Evolutionary conservation across 2,113 vertebrate species (phyloP).

Genomic region (Alligator sinensis): DNA sequence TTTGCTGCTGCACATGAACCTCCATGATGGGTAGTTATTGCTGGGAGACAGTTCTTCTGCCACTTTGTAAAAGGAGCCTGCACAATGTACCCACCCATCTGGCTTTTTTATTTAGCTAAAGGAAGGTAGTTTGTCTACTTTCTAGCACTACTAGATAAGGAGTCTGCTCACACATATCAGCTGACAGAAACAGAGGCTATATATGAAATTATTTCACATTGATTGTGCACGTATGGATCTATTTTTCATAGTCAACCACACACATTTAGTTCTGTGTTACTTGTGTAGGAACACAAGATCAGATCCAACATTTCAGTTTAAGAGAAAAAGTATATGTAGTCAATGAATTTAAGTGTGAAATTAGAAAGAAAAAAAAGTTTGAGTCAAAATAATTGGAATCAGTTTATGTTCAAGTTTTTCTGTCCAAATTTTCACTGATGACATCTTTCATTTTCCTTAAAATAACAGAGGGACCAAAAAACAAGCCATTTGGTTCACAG

Average conservation of each 20-base stretch:
- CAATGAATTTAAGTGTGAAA: not conserved
- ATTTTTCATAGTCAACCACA: not conserved
- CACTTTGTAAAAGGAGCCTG: not conserved
- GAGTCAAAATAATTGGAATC: not conserved
- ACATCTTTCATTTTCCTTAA: not conserved
- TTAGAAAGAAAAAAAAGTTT: conserved; percentile 2
- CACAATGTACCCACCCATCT: not conserved
- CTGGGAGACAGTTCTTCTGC: not conserved
- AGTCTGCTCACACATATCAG: not conserved
- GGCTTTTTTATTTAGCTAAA: not conserved
- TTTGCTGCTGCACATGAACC: not conserved
- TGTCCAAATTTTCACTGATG: not conserved
- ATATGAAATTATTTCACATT: not conserved
- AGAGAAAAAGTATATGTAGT: not conserved
- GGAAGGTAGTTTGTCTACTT: not conserved
- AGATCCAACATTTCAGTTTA: not conserved
- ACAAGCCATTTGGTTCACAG: not conserved
- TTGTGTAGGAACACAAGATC: not conserved
- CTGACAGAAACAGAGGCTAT: not conserved
- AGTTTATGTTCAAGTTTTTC: not conserved
- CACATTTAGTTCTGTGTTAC: not conserved
- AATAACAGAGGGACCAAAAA: not conserved
- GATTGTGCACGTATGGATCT: not conserved
- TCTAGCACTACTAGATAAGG: not conserved
- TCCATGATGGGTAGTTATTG: not conserved